Base-by-base conservation (phyloP, 2,888 invertebrate genomes). In the Tanypteryx hageni region DNA sequence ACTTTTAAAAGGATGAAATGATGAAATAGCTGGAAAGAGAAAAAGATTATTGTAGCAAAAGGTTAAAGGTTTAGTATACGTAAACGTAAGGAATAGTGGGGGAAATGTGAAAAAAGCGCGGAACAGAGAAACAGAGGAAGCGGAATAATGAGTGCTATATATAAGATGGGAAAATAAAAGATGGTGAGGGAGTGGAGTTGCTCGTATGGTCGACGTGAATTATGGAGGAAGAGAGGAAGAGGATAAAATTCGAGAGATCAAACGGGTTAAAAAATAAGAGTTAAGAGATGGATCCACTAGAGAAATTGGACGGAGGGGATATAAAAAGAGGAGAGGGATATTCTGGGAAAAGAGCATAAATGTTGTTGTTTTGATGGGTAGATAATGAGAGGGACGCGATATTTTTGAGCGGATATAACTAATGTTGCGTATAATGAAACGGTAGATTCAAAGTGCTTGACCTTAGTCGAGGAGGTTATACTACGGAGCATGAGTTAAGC, bases 91-190 rank as follows among this genome's bases (percentile, higher is more conserved):
- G 68, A n/a, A 68, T 76, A 27, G 16, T 9, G 27, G 11, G 76
- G 76, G 18, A 11, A 27, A 27, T 27, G 22, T 27, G 27, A 76
- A 76, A 76, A 76, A 76, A 13, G 76, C n/a, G 68, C 13, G 5
- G 18, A 22, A 68, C 68, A 7, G n/a, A 68, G 68, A 22, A n/a
- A 68, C 68, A n/a, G n/a, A 16, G 68, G 68, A n/a, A 68, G 76
- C 1, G 76, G 76, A 76, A 76, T 76, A 76, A 76, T 76, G 76
- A 76, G 76, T 27, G 76, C 13, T 76, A 76, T 76, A 76, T 22
- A 76, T 76, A 76, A 76, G 76, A 76, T 27, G 76, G 76, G 22
- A 76, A 76, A 76, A 76, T 76, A 27, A 76, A 76, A 27, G 76
- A 27, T 27, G 11, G 11, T 10, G 76, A 76, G 76, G 76, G 76